Percentiles rank a stretch among this genome's conserved stretches.
These are phyloP conservation scores for Coelinius sp. DNA, from an alignment of 2,888 invertebrate genomes.

Conservation along the genomic window DNA sequence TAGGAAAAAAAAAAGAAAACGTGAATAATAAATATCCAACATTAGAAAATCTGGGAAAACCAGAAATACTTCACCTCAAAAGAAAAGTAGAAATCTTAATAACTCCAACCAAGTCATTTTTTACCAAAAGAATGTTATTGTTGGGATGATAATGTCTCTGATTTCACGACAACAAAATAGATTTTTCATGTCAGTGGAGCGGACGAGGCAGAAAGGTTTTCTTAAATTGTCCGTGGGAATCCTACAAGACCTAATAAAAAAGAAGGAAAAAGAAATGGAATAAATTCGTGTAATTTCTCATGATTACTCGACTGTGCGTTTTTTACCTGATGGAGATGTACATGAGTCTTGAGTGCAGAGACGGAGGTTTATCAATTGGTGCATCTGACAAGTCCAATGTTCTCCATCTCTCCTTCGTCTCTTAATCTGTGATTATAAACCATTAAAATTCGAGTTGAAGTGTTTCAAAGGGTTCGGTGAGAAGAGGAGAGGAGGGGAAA, in stretches of 20 bases:
- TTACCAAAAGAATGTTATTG: conserved; percentile 31
- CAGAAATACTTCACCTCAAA: not conserved
- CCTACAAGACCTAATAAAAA: not conserved
- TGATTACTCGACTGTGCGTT: conserved; percentile 16
- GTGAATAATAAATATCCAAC: not conserved
- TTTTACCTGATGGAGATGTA: not conserved
- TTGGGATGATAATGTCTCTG: conserved; percentile 20
- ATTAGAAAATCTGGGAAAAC: conserved; percentile 25
- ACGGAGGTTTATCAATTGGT: conserved; percentile 24
- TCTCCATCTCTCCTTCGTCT: conserved; percentile 27
- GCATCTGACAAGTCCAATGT: not conserved
- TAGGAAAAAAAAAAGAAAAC: conserved; percentile 7
- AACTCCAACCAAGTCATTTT: conserved; percentile 6
- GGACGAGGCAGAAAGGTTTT: conserved; percentile 35
- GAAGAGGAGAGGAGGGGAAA: not conserved
- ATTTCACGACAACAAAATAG: conserved; percentile 21
- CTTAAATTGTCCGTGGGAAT: conserved; percentile 35
- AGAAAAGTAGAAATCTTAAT: conserved; percentile 29
- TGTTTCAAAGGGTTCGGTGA: conserved; percentile 20
- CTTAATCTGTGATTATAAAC: conserved; percentile 44
- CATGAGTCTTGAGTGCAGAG: not conserved
- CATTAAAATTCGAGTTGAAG: conserved; percentile 36
- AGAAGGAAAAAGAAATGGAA: not conserved
- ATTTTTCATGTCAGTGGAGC: conserved; percentile 43
- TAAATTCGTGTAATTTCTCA: conserved; percentile 26